Conservation (phyloP, 2,888 invertebrate genomes). For the Oscheius onirici region DNA sequence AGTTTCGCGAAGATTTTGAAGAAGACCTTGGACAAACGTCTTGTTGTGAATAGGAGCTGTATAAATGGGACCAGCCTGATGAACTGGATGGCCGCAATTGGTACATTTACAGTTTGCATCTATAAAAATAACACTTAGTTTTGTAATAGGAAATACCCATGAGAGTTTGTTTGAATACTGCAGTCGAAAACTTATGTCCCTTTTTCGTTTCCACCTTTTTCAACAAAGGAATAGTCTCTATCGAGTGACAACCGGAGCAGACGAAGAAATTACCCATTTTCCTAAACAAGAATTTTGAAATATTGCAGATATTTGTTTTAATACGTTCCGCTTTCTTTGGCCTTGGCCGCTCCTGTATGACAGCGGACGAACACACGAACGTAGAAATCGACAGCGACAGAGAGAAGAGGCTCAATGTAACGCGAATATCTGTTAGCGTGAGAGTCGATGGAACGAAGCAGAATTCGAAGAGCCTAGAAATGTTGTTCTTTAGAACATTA, state of each 20-base stretch:
- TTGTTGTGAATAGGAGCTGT: slow-evolving; percentile 84
- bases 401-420: slow-evolving; percentile 89
- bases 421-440: slow-evolving; percentile 92
- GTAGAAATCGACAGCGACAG: slow-evolving; percentile 94
- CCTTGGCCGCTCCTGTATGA: slow-evolving; percentile 82
- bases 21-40: slow-evolving; percentile 81
- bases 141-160: slow-evolving; percentile 18
- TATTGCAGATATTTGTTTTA: slow-evolving; percentile 21
- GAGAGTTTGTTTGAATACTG: slow-evolving; percentile 39
- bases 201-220: slow-evolving; percentile 56
- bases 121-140: slow-evolving; percentile 1
- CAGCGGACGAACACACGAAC: slow-evolving; percentile 90
- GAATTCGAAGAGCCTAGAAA: slow-evolving; percentile 85
- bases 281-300: slow-evolving; percentile 73
- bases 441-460: slow-evolving; percentile 87
- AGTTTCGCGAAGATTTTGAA: slow-evolving; percentile 72
- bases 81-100: slow-evolving; percentile 65
- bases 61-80: slow-evolving; percentile 95
- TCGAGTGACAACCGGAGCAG: slow-evolving; percentile 88
- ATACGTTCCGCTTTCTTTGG: slow-evolving; percentile 86
- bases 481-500: not conserved
- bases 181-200: slow-evolving; percentile 46
- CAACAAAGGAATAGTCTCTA: slow-evolving; percentile 83
- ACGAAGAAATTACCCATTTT: slow-evolving; percentile 88
- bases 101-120: slow-evolving; percentile 54